Base-by-base conservation (phyloP, 2,888 invertebrate species). In the Meiosimyza platycephala region DNA sequence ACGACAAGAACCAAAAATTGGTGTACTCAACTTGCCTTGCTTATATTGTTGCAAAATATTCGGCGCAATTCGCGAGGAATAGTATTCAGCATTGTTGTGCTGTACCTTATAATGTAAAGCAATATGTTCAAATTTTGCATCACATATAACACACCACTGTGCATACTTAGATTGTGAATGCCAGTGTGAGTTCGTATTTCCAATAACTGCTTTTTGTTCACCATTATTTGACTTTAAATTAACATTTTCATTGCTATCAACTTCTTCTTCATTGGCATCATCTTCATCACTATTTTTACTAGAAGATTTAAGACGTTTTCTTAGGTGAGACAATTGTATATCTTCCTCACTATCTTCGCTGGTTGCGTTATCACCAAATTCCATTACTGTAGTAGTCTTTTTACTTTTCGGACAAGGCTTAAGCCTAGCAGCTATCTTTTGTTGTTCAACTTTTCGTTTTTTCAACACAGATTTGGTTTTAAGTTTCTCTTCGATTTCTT, bases 11-110 rank as follows among this genome's bases (percentile, higher is more conserved):
- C 75, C 78, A 64, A 74, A 77, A 5, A 74, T 22, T 0, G 78
- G 79, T 2, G 74, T 67, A 65, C 74, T 76, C 2, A 59, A 13
- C 7, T 75, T 75, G 12, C 78, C 79, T 1, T 59, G 64, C 4
- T 80, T 82, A 12, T 84, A 68, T 6, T 81, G 74, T 6, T 81
- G 74, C 3, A 86, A 64, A 6, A 78, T 68, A 0, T 77, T 74
- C 0, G 84, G 83, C 0, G 84, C 77, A 51, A 86, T 68, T 5
- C 87, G 83, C 2, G 87, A 78, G 0, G 76, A 78, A 63, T 79
- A 86, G 9, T 80, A 76, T 74, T 86, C 86, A 0, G 74, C 78
- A 72, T 63, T 63, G 2, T 76, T 75, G 72, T 86, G 87, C 0
- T 67, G 12, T 12, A 75, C 77, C 3, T 79, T 62, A 52, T 85